Evolutionary conservation across 2,113 vertebrate genomes (phyloP).

Genomic region (Archilochus colubris): DNA sequence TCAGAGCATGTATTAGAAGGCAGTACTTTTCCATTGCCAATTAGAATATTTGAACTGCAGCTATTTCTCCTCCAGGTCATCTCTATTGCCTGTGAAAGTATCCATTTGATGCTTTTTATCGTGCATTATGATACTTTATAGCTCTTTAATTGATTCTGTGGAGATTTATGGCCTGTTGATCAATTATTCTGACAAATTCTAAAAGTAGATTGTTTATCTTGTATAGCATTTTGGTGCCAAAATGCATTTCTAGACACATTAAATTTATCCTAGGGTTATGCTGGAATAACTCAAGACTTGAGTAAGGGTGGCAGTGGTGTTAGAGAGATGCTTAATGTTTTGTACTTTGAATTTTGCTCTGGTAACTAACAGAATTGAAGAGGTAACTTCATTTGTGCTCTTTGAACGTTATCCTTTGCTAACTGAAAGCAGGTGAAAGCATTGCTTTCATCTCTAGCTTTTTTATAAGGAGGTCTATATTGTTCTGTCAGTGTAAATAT

Average conservation of each 20-base stretch:
- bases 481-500: neutral
- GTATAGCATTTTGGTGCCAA: neutral
- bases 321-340: neutral
- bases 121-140: slow-evolving; percentile 23
- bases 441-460: neutral
- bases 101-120: neutral
- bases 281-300: neutral
- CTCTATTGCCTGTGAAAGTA: neutral
- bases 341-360: neutral
- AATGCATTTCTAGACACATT: neutral
- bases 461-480: neutral
- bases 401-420: neutral
- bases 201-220: neutral
- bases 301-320: neutral
- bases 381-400: neutral
- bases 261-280: neutral
- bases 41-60: neutral
- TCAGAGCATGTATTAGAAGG: slow-evolving; percentile 18
- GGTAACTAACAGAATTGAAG: neutral
- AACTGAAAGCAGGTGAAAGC: neutral
- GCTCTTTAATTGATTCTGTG: slow-evolving; percentile 8
- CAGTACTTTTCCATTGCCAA: slow-evolving; percentile 70
- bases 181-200: slow-evolving; percentile 22
- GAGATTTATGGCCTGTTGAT: slow-evolving; percentile 50
- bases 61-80: slow-evolving; percentile 28